Evolutionary conservation across 2,113 vertebrate genomes (phyloP).

Genomic region (Seriola aureovittata): DNA sequence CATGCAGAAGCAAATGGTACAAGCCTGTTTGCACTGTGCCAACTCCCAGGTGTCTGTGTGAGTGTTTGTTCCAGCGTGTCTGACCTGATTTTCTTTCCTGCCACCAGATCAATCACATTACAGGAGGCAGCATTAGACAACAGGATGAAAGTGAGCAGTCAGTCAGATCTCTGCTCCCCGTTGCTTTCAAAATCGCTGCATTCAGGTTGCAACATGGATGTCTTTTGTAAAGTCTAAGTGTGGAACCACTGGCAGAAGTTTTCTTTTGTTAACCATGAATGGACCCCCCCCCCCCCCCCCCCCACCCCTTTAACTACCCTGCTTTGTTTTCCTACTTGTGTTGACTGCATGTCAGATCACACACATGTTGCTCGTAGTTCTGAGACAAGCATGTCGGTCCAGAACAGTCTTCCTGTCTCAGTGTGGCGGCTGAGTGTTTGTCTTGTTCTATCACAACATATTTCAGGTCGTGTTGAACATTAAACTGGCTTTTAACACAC

Average conservation of each 20-base stretch:
- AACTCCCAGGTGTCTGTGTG: slow-evolving; percentile 34
- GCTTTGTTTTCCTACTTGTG: no score
- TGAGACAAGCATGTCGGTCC: neutral
- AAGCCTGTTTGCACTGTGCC: slow-evolving; percentile 21
- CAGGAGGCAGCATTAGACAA: slow-evolving; percentile 1
- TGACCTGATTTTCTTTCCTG: slow-evolving; percentile 29
- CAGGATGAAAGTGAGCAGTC: neutral
- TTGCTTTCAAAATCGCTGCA: neutral
- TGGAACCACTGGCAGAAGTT: neutral
- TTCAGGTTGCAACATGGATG: neutral
- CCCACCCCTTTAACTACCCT: no score
- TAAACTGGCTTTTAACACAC: neutral
- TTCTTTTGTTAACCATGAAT: no score
- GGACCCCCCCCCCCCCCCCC: no score
- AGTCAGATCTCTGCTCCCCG: neutral
- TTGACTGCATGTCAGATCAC: neutral
- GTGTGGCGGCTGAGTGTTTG: no score
- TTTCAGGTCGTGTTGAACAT: neutral
- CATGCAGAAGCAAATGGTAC: slow-evolving; percentile 51
- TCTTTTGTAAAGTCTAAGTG: neutral
- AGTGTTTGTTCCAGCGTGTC: slow-evolving; percentile 11
- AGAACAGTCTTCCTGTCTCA: no score
- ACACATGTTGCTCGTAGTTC: slow-evolving; percentile 7
- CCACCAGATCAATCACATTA: neutral
- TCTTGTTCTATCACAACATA: neutral